Percentiles rank a stretch among this genome's conserved stretches.
Conservation (phyloP, 2,888 invertebrate genomes). For the Limenitis camilla region DNA sequence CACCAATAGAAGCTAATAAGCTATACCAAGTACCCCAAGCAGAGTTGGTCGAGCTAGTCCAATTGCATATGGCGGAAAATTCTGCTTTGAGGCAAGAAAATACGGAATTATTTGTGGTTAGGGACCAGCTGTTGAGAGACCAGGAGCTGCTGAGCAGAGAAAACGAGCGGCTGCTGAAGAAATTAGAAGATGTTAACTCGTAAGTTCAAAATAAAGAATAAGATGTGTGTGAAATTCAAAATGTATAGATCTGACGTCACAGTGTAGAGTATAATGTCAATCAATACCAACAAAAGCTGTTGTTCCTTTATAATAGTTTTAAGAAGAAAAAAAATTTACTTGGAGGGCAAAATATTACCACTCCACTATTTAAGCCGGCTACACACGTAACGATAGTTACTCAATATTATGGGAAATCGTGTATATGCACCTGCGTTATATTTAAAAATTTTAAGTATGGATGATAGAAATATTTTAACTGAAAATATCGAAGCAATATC, state of each 20-base stretch:
- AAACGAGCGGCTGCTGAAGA: slow-evolving; percentile 90
- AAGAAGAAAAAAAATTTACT: too few relatives aligned
- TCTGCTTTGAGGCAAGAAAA: slow-evolving; percentile 87
- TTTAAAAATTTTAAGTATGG: too few relatives aligned
- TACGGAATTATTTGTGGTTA: slow-evolving; percentile 84
- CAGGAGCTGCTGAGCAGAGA: slow-evolving; percentile 93
- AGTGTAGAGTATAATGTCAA: too few relatives aligned
- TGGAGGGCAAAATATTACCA: too few relatives aligned
- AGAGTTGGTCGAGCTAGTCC: slow-evolving; percentile 87
- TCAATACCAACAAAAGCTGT: too few relatives aligned
- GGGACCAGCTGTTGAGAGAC: slow-evolving; percentile 88
- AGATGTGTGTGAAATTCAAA: background rate
- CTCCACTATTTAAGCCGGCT: too few relatives aligned
- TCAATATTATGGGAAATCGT: too few relatives aligned
- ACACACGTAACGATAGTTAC: too few relatives aligned
- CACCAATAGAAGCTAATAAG: slow-evolving; percentile 81
- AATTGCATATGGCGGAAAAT: slow-evolving; percentile 89
- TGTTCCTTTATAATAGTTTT: too few relatives aligned
- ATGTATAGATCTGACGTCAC: background rate
- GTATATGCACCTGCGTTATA: too few relatives aligned
- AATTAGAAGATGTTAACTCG: slow-evolving; percentile 91
- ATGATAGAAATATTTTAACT: too few relatives aligned
- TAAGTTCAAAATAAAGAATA: slow-evolving; percentile 64
- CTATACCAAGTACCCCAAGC: slow-evolving; percentile 83
- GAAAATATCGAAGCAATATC: too few relatives aligned